Evolutionary conservation across 2,888 invertebrate species (phyloP).

Genomic region (Lithophane leautieri): DNA sequence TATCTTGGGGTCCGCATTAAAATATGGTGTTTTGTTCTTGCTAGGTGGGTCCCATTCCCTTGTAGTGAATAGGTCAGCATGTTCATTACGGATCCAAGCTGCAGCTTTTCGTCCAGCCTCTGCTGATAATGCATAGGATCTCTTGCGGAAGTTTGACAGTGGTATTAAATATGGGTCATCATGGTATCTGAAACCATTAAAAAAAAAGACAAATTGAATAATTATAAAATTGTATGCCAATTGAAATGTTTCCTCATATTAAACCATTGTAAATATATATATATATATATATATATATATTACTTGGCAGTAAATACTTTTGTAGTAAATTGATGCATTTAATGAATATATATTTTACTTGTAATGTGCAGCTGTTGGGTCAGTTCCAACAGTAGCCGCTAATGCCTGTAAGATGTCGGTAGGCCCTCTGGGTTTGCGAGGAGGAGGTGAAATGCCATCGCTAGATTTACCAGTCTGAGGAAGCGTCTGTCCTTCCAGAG

Average conservation of each 20-base stretch:
- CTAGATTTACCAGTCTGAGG: constrained; percentile 78
- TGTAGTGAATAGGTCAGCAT: constrained; percentile 92
- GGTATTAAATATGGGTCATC: constrained; percentile 98
- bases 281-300: too few relatives aligned
- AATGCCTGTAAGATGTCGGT: constrained; percentile 96
- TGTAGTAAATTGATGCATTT: neutral
- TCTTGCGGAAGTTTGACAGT: constrained; percentile 92
- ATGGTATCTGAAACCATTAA: constrained; percentile 91
- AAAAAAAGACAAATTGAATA: neutral
- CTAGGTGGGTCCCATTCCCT: constrained; percentile 92
- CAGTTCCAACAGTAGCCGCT: constrained; percentile 94
- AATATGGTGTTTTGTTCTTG: constrained; percentile 85
- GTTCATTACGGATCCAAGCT: constrained; percentile 94
- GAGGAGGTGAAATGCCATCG: constrained; percentile 90
- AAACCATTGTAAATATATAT: neutral
- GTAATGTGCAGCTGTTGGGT: constrained; percentile 96
- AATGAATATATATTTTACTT: constrained; percentile 80
- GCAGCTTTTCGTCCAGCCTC: constrained; percentile 97
- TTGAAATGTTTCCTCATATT: neutral
- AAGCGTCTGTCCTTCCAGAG: constrained; percentile 83
- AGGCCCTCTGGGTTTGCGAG: constrained; percentile 93
- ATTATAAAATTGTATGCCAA: neutral
- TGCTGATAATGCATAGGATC: constrained; percentile 94
- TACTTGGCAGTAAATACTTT: neutral
- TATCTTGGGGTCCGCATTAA: constrained; percentile 91